Conservation (phyloP, 92 coral and sea anemone species). For the Phymanthus crucifer region DNA sequence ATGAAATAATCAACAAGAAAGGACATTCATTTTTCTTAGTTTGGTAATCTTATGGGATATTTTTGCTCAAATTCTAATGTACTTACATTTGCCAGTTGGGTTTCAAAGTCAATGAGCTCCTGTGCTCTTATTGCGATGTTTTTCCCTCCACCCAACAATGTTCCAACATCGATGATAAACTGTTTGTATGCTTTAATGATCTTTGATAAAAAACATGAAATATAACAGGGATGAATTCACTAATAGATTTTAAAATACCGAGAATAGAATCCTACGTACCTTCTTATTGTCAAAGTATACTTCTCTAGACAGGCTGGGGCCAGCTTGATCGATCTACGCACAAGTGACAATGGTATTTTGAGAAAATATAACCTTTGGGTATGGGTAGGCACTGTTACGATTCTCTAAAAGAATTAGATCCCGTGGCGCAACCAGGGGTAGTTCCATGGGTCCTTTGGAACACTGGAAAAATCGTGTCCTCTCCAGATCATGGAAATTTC, state of each 20-base stretch:
- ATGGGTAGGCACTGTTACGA: no score
- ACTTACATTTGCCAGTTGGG: conserved; percentile 79
- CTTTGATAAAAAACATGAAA: conserved; percentile 37
- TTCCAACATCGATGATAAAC: conserved; percentile 82
- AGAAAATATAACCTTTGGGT: neutral
- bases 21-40: neutral
- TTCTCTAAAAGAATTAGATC: no score
- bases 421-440: no score
- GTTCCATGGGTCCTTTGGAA: no score
- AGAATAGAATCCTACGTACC: conserved; percentile 34
- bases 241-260: neutral
- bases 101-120: conserved; percentile 84
- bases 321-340: conserved; percentile 93
- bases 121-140: conserved; percentile 70
- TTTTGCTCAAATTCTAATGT: neutral
- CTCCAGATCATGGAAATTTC: no score
- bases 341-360: neutral
- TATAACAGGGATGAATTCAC: neutral
- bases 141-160: conserved; percentile 72
- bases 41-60: neutral
- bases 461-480: no score
- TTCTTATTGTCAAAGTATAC: conserved; percentile 88
- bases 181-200: conserved; percentile 89
- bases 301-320: conserved; percentile 96
- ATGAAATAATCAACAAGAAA: no score